These are phyloP conservation scores for Villa cingulata DNA, from an alignment of 2,888 invertebrate genomes.

Conservation along the genomic window DNA sequence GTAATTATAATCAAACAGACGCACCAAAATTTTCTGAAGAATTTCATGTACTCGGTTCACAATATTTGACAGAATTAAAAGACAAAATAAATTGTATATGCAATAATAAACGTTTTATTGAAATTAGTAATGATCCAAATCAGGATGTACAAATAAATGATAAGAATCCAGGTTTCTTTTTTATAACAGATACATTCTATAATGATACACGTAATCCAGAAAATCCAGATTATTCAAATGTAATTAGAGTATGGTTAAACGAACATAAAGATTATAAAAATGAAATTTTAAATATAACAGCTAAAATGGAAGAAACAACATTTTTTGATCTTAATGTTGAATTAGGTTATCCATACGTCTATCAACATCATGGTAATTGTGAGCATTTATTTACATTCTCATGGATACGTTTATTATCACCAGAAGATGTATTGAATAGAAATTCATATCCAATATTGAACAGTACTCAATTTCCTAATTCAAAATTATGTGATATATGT, in stretches of 20 bases:
- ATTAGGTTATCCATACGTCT: constrained; percentile 56
- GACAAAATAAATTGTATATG: constrained; percentile 62
- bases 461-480: constrained; percentile 38
- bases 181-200: constrained; percentile 66
- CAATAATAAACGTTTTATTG: constrained; percentile 48
- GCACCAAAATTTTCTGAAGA: constrained; percentile 41
- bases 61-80: constrained; percentile 54
- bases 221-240: constrained; percentile 51
- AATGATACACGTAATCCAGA: constrained; percentile 49
- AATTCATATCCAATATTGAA: constrained; percentile 46
- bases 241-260: constrained; percentile 50
- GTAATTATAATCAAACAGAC: too few species aligned
- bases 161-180: constrained; percentile 51
- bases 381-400: constrained; percentile 79
- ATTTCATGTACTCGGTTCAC: constrained; percentile 50
- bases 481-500: constrained; percentile 54
- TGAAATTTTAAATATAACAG: constrained; percentile 26
- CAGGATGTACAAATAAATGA: constrained; percentile 17
- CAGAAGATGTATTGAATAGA: constrained; percentile 36
- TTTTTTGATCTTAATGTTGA: constrained; percentile 41
- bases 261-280: constrained; percentile 19
- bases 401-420: constrained; percentile 49
- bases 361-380: constrained; percentile 82
- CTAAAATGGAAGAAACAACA: constrained; percentile 42
- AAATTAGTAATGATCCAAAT: constrained; percentile 43